Evolutionary conservation across 2,113 vertebrate species (phyloP).

Genomic region (Promerops cafer): DNA sequence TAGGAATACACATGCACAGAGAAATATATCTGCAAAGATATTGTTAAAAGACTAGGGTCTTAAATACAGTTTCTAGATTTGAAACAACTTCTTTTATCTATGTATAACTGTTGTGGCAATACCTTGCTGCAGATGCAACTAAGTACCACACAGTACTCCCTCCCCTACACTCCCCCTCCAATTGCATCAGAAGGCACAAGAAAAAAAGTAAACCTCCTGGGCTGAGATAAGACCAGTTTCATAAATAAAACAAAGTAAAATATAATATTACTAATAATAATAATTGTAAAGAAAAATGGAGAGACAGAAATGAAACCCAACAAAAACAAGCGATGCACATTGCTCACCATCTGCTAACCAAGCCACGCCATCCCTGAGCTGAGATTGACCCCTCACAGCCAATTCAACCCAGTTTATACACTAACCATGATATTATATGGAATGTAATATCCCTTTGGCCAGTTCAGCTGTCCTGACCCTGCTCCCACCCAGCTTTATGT

Average conservation of each 20-base stretch:
- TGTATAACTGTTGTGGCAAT: no score
- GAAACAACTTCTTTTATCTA: neutral
- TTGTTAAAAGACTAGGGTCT: neutral
- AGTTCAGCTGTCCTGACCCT: neutral
- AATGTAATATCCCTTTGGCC: neutral
- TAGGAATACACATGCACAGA: neutral
- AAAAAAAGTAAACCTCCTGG: neutral
- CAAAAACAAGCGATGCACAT: neutral
- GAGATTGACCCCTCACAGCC: fast-evolving
- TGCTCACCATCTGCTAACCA: neutral
- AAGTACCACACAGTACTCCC: neutral
- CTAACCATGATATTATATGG: neutral
- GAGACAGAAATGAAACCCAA: neutral
- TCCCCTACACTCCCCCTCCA: neutral
- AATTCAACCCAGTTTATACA: neutral
- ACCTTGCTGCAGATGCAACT: neutral
- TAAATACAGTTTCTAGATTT: neutral
- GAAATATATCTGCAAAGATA: neutral
- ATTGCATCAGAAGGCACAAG: neutral
- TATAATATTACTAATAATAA: neutral
- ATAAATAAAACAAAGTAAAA: neutral
- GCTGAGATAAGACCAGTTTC: neutral
- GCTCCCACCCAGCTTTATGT: neutral
- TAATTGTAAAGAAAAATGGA: neutral
- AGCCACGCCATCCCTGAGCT: neutral